Base-by-base conservation (phyloP, 2,888 invertebrate species). In the Alentia gelatinosa region DNA sequence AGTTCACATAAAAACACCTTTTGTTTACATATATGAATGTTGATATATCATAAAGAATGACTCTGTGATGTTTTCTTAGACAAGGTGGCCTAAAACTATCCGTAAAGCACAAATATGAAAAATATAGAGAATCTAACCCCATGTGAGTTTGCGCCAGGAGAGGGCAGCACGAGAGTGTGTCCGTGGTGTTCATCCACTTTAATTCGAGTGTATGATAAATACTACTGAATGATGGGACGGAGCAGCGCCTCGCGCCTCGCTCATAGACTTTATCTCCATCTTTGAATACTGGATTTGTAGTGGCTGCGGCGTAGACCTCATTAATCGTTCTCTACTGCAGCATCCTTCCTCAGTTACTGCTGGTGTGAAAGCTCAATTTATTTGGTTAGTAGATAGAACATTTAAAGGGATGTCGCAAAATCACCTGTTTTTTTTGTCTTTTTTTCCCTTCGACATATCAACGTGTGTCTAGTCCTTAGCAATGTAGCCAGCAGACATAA, bases 91-190 rank as follows among this genome's bases (percentile, higher is more conserved):
- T n/a, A n/a, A n/a, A n/a, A n/a, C 56, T 30, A 30, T 30, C 68
- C 26, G 68, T 68, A 68, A 68, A 68, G 68, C 33, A 30, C 68
- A 68, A 3, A 4, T 26, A 30, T 68, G 68, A 68, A 5, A 5
- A n/a, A n/a, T n/a, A n/a, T n/a, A 56, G 56, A n/a, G 56, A 56
- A 30, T 30, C 68, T 19, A 30, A 30, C 68, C 68, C 30, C n/a
- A 12, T 1, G 68, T 68, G 30, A 4, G 26, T 26, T 26, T 68
- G 12, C 12, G 68, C 33, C 30, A 30, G 0, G n/a, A 30, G 68
- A 30, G n/a, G 68, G 68, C 68, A 68, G 68, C 68, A 68, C 68
- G 19, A 56, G n/a, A n/a, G 68, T 68, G 68, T 68, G n/a, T 30
- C 68, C 68, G 30, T 68, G 68, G 68, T 68, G 68, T 68, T 68